These are phyloP conservation scores for Creontiades dilutus DNA, from an alignment of 2,888 invertebrate genomes.

Conservation along the genomic window DNA sequence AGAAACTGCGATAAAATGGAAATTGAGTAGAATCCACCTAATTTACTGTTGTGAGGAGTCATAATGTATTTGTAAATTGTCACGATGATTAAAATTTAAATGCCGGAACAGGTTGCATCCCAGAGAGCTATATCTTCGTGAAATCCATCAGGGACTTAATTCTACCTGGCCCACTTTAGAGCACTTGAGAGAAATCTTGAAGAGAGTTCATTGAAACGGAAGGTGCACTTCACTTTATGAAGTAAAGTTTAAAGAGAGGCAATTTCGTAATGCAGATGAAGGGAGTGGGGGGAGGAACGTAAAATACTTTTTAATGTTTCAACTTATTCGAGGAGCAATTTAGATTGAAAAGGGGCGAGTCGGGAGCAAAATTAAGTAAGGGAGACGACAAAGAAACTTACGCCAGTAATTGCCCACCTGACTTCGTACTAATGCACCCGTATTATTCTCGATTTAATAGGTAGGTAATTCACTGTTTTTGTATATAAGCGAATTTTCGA, in stretches of 20 bases:
- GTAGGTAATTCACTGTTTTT: background rate
- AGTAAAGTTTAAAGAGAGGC: slow-evolving; percentile 4
- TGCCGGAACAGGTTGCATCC: no score
- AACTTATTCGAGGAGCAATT: background rate
- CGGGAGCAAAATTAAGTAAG: background rate
- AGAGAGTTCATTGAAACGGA: background rate
- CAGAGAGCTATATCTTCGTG: background rate
- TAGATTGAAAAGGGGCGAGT: background rate
- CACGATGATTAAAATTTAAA: no score
- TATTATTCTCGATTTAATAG: background rate
- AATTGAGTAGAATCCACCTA: no score
- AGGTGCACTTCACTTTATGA: background rate
- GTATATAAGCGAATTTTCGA: no score
- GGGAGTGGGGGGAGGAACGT: background rate
- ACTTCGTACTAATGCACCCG: background rate
- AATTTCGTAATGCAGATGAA: background rate
- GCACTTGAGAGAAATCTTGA: background rate
- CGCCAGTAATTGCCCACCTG: background rate
- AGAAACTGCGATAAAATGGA: no score
- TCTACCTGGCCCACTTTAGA: background rate
- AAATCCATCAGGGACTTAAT: background rate
- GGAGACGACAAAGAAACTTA: background rate
- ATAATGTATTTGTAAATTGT: no score
- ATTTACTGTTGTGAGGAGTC: no score
- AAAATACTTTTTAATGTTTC: slow-evolving; percentile 34